A percentile compares a stretch with the other conserved stretches of the same genome.
Conservation (phyloP, 2,797 vertebrate species). For the Cossypha heuglini region DNA sequence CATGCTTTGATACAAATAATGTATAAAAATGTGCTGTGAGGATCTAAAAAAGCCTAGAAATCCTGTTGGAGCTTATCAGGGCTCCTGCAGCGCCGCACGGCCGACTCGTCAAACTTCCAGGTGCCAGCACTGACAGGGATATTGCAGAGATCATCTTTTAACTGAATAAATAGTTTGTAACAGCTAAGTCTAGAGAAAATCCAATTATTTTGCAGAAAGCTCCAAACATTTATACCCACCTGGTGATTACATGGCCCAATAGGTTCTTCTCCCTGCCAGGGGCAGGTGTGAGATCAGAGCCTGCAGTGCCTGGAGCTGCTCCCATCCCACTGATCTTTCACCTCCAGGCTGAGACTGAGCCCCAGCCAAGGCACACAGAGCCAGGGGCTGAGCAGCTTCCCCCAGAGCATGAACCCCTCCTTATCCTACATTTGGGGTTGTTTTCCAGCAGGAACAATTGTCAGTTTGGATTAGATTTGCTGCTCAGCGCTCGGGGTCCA, state of each 20-base stretch:
- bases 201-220: conserved; percentile 5
- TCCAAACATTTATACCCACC: conserved; percentile 71
- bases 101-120: background rate
- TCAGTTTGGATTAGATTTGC: background rate
- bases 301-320: background rate
- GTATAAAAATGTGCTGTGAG: background rate
- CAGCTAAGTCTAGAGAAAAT: background rate
- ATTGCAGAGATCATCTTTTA: background rate
- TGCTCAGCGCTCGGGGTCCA: too few relatives aligned
- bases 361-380: background rate
- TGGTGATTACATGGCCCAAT: conserved; percentile 42
- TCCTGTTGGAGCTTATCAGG: background rate
- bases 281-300: background rate
- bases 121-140: background rate
- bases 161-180: background rate
- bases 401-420: background rate
- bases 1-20: background rate
- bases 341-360: background rate
- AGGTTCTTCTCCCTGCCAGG: conserved; percentile 45
- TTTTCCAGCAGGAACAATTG: background rate
- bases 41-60: background rate
- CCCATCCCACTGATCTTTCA: background rate
- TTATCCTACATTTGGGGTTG: background rate
- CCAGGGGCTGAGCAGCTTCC: background rate
- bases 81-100: background rate